These are phyloP conservation scores for Cotesia typhae DNA, from an alignment of 1,140 invertebrate genomes.

Conservation along the genomic window DNA sequence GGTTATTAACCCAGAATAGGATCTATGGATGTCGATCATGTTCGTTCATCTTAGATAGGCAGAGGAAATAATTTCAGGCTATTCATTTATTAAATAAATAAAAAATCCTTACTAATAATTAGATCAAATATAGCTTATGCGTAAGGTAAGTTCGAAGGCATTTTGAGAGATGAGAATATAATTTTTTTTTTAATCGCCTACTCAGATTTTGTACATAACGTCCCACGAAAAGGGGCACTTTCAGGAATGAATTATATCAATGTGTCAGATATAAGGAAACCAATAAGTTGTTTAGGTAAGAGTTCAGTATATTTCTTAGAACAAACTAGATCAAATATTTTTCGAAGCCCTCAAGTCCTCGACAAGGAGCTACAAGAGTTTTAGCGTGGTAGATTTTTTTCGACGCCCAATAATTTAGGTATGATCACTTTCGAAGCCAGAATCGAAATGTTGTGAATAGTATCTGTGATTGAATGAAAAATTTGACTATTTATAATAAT, in stretches of 20 bases:
- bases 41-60: not conserved
- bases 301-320: not conserved
- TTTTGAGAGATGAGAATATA: not conserved
- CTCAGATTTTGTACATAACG: not conserved
- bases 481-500: no score
- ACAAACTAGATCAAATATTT: not conserved
- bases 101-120: not conserved
- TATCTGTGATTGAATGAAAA: no score
- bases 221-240: not conserved
- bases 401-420: not conserved
- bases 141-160: not conserved
- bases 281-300: not conserved
- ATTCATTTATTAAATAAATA: not conserved
- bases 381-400: not conserved
- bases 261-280: not conserved
- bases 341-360: not conserved
- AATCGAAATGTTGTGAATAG: no score
- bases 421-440: no score
- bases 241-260: not conserved
- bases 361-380: not conserved
- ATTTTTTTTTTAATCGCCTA: not conserved
- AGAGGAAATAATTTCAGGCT: not conserved
- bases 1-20: not conserved
- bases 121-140: not conserved
- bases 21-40: not conserved